Evolutionary conservation across 2,888 invertebrate genomes (phyloP).

Genomic region (Euproctis similis): DNA sequence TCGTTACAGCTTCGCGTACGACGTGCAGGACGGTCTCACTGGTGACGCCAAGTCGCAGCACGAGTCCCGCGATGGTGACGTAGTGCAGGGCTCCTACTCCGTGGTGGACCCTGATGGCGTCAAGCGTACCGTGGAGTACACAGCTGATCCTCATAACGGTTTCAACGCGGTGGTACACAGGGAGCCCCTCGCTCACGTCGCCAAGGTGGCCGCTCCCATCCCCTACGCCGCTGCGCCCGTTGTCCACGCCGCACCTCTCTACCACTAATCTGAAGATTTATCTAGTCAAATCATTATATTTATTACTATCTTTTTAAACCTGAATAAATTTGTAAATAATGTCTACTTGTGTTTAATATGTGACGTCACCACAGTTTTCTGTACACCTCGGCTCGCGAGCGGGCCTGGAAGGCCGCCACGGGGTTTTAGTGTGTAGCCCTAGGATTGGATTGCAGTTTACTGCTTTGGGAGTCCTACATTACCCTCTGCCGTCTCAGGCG

Average conservation of each 20-base stretch:
- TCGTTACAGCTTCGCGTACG: slow-evolving; percentile 60
- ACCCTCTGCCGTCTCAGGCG: too few species aligned
- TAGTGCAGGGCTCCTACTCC: slow-evolving; percentile 67
- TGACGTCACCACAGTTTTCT: too few species aligned
- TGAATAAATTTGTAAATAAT: too few species aligned
- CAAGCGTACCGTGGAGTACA: slow-evolving; percentile 67
- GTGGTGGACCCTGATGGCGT: slow-evolving; percentile 65
- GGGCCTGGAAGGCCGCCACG: too few species aligned
- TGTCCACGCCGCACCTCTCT: slow-evolving; percentile 74
- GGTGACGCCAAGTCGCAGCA: slow-evolving; percentile 68
- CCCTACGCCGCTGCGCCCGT: slow-evolving; percentile 21
- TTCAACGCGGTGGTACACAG: slow-evolving; percentile 68
- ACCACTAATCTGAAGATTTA: slow-evolving; percentile 51
- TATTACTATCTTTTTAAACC: slow-evolving; percentile 8
- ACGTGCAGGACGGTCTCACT: slow-evolving; percentile 49
- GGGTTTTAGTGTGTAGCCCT: too few species aligned
- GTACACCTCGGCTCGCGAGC: too few species aligned
- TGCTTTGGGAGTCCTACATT: too few species aligned
- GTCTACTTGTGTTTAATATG: too few species aligned
- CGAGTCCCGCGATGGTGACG: slow-evolving; percentile 62
- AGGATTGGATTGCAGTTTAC: too few species aligned
- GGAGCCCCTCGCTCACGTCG: slow-evolving; percentile 46
- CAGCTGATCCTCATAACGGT: slow-evolving; percentile 62
- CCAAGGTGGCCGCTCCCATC: slow-evolving; percentile 34
- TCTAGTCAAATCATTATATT: slow-evolving; percentile 16